A percentile compares a stretch with the other conserved stretches of the same genome.
phyloP scores from a whole-genome alignment of 2,113 vertebrate species.

The Castor canadensis region DNA sequence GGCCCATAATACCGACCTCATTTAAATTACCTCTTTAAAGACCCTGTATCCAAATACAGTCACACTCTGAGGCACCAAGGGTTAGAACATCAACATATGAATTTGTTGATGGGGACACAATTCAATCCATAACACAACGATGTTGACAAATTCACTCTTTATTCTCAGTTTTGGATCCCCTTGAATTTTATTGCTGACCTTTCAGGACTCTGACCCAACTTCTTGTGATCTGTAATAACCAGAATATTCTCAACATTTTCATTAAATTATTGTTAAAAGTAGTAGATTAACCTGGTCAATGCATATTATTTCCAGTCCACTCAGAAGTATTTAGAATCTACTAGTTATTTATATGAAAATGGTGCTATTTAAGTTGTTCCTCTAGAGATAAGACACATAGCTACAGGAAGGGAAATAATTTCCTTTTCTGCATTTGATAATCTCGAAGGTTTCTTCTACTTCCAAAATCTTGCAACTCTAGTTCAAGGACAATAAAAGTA shows the following conservation, averaged over 20 bases:
- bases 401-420: neutral
- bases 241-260: neutral
- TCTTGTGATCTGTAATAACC: neutral
- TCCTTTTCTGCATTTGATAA: neutral
- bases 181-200: slow-evolving; percentile 11
- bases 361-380: neutral
- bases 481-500: slow-evolving; percentile 15
- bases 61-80: neutral
- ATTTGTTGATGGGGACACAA: neutral
- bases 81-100: neutral
- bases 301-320: neutral
- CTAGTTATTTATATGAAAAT: neutral
- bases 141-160: neutral
- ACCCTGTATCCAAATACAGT: neutral
- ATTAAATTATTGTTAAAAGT: slow-evolving; percentile 38
- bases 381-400: neutral
- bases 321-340: neutral
- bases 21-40: neutral
- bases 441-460: neutral
- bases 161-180: neutral
- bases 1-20: neutral
- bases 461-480: slow-evolving; percentile 34
- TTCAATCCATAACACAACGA: neutral
- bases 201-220: neutral
- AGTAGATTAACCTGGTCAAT: neutral